These are phyloP conservation scores for Diplazon laetatorius DNA, from an alignment of 2,888 invertebrate species.

Conservation along the genomic window DNA sequence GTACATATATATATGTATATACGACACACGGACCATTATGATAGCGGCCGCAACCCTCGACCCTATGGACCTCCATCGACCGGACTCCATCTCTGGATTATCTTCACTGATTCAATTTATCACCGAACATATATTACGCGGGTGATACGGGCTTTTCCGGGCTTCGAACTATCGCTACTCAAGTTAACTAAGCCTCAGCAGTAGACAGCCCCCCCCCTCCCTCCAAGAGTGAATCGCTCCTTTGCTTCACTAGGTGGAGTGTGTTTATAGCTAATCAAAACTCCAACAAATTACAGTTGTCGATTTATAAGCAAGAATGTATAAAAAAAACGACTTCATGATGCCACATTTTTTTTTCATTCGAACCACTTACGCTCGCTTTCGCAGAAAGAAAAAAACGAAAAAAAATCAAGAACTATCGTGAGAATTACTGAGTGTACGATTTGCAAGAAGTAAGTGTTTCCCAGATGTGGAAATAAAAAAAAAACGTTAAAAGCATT, in stretches of 20 bases:
- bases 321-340: no score
- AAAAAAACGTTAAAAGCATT: not conserved
- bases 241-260: slow-evolving; percentile 2
- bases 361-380: no score
- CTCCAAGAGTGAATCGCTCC: not conserved
- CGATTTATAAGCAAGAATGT: no score
- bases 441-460: not conserved
- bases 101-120: slow-evolving; percentile 81
- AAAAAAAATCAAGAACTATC: no score
- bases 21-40: slow-evolving; percentile 71
- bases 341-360: no score
- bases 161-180: slow-evolving; percentile 76
- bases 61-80: slow-evolving; percentile 71
- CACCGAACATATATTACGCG: slow-evolving; percentile 76
- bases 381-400: no score
- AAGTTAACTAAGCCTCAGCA: slow-evolving; percentile 72
- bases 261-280: slow-evolving; percentile 26
- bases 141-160: slow-evolving; percentile 74
- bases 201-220: not conserved
- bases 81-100: slow-evolving; percentile 80
- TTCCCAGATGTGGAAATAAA: not conserved
- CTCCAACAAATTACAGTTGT: slow-evolving; percentile 12
- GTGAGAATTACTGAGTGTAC: no score
- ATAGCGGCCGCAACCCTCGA: slow-evolving; percentile 72
- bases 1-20: slow-evolving; percentile 42